Evolutionary conservation across 2,888 invertebrate species (phyloP).

Genomic region (Laothoe populi): DNA sequence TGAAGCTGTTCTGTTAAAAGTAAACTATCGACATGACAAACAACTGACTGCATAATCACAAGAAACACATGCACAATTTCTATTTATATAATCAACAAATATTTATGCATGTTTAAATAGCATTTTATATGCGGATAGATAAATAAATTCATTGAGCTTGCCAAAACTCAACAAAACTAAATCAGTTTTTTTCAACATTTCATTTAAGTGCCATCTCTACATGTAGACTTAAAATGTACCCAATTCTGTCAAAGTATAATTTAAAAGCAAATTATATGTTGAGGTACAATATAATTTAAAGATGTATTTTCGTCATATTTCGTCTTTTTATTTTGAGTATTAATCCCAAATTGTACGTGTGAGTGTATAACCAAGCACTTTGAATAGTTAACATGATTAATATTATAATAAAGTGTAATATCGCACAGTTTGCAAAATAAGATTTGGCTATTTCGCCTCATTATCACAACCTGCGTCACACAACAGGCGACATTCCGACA

Average conservation of each 20-base stretch:
- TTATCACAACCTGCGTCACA: slow-evolving; percentile 32
- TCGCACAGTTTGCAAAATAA: neutral
- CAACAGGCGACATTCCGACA: slow-evolving; percentile 25
- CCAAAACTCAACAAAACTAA: too few relatives aligned
- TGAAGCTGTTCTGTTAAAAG: neutral
- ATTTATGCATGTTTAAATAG: neutral
- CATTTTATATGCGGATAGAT: too few relatives aligned
- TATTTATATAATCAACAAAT: neutral
- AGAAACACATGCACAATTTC: slow-evolving; percentile 1
- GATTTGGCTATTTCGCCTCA: slow-evolving; percentile 16
- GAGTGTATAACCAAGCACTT: neutral
- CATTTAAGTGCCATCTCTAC: too few relatives aligned
- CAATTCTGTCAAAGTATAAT: too few relatives aligned
- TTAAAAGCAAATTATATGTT: too few relatives aligned
- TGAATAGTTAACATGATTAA: slow-evolving; percentile 8
- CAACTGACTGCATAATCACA: neutral
- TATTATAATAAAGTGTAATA: slow-evolving; percentile 3
- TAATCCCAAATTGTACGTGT: neutral
- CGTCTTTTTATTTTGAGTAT: too few relatives aligned
- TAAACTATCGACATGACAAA: slow-evolving; percentile 1
- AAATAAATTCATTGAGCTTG: too few relatives aligned
- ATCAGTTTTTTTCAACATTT: too few relatives aligned
- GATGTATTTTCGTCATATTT: too few relatives aligned
- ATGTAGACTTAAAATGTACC: too few relatives aligned
- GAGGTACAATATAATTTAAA: too few relatives aligned